Conservation (phyloP, 2,888 invertebrate species). For the Pilophorus perplexus region DNA sequence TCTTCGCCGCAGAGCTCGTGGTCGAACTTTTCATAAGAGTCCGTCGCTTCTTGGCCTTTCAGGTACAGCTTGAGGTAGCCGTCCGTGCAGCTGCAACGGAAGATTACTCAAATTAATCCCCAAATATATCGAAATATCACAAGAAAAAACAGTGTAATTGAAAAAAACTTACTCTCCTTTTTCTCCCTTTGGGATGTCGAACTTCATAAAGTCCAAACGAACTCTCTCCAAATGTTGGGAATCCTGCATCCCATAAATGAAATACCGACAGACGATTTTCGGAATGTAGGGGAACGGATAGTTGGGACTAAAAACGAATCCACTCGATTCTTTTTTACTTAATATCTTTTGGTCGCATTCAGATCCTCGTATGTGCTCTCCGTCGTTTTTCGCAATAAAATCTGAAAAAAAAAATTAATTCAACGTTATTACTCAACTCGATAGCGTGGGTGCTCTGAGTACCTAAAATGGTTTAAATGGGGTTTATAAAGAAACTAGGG, state of each 20-base stretch:
- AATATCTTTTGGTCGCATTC: conserved; percentile 98
- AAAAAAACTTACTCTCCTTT: conserved; percentile 69
- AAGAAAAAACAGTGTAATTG: conserved; percentile 4
- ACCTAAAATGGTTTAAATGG: no score
- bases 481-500: no score
- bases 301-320: conserved; percentile 92
- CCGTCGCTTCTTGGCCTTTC: conserved; percentile 87
- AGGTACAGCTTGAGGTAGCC: conserved; percentile 88
- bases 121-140: not conserved
- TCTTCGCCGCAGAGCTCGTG: conserved; percentile 85
- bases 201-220: conserved; percentile 79
- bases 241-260: conserved; percentile 97
- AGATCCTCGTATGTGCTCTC: conserved; percentile 92
- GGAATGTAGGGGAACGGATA: conserved; percentile 93
- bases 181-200: conserved; percentile 84
- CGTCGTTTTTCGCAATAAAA: conserved; percentile 89
- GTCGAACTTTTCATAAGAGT: conserved; percentile 91
- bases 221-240: conserved; percentile 93
- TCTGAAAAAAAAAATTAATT: conserved; percentile 58
- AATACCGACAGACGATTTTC: conserved; percentile 95
- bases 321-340: conserved; percentile 88
- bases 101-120: not conserved
- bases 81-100: conserved; percentile 69
- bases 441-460: no score
- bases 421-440: no score